Conservation (phyloP, 2,113 vertebrate species). For the Sebastes schlegelii region DNA sequence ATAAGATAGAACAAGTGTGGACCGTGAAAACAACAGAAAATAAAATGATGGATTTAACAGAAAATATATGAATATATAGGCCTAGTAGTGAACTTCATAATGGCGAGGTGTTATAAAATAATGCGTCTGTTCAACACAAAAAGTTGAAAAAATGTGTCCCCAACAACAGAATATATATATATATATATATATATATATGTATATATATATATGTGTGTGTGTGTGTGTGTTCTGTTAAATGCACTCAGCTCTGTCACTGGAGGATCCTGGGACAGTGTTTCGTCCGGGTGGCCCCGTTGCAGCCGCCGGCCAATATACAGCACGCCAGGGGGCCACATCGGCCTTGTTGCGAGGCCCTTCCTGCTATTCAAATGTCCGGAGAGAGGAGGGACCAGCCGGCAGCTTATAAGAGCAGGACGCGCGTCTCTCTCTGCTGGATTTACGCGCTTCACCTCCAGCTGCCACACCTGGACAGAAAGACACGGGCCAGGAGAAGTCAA, state of each 20-base stretch:
- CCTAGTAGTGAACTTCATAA: too few species aligned
- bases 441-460: conserved; percentile 49
- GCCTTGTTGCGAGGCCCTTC: conserved; percentile 77
- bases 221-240: too few species aligned
- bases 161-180: too few species aligned
- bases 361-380: conserved; percentile 77
- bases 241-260: neutral
- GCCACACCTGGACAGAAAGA: conserved; percentile 18
- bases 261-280: neutral
- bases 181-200: too few species aligned
- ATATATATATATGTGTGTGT: too few species aligned
- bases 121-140: too few species aligned
- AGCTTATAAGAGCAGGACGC: conserved; percentile 77
- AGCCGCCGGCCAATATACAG: conserved; percentile 81
- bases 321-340: conserved; percentile 87
- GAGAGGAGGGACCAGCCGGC: conserved; percentile 69
- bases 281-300: conserved; percentile 56
- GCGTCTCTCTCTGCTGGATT: conserved; percentile 59
- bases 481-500: conserved; percentile 33
- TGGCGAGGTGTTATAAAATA: too few species aligned
- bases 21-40: too few species aligned
- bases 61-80: too few species aligned
- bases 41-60: too few species aligned
- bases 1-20: too few species aligned
- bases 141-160: too few species aligned